Conservation (phyloP, 2,113 vertebrate species). For the Regulus satrapa region DNA sequence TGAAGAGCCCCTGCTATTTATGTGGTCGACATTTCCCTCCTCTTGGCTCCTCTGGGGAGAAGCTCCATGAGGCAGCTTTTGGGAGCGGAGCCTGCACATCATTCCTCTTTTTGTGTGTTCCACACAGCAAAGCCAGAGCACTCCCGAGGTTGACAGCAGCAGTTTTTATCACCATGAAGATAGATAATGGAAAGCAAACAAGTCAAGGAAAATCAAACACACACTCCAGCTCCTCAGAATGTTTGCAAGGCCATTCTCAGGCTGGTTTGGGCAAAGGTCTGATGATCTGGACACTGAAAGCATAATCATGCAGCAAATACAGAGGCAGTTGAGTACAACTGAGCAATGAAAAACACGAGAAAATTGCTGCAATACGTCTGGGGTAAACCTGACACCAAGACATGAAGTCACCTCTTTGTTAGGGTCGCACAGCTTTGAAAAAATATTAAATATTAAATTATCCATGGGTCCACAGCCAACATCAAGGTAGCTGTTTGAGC, state of each 20-base stretch:
- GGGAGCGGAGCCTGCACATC: not conserved
- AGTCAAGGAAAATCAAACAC: constrained; percentile 15
- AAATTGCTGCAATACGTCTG: not conserved
- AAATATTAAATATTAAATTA: not conserved
- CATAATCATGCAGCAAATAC: not conserved
- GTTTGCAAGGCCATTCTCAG: not conserved
- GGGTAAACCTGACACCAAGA: not conserved
- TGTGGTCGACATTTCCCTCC: not conserved
- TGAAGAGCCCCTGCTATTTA: constrained; percentile 1
- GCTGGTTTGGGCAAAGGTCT: constrained; percentile 11
- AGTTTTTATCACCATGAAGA: not conserved
- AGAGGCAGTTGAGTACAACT: not conserved
- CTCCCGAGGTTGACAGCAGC: not conserved
- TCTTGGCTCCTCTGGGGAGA: not conserved
- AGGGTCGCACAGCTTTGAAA: not conserved
- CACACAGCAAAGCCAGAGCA: not conserved
- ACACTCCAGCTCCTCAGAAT: not conserved
- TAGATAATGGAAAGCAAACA: constrained; percentile 27
- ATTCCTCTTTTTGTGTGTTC: not conserved
- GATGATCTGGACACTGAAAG: not conserved
- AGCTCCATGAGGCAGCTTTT: not conserved
- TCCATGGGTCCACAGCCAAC: not conserved
- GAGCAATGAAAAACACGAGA: not conserved
- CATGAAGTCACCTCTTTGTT: not conserved
- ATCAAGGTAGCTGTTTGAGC: not conserved